Evolutionary conservation across 2,888 invertebrate genomes (phyloP), one percentile per base, ranked within the genome.

Genomic region (Dasypogon diadema): DNA sequence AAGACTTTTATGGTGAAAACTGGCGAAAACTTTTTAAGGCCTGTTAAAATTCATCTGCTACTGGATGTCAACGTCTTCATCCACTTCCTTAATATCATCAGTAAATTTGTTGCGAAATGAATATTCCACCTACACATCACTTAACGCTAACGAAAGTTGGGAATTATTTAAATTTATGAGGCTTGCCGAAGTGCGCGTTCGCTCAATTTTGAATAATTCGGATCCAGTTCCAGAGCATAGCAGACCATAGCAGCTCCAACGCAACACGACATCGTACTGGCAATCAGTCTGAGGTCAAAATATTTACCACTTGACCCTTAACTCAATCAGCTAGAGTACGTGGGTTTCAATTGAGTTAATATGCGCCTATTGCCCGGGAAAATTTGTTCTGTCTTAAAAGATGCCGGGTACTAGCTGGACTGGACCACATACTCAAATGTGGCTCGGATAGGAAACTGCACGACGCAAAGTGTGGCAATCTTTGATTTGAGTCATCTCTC

Each of bases 221-320:
- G 54, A 6, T 30, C n/a, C 54, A 51, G 70, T 51, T n/a, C n/a
- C n/a, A n/a, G n/a, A n/a, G n/a, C n/a, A n/a, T n/a, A n/a, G 70
- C 24, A 14, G 70, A 21, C 12, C 21, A 26, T 21, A 26, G 48
- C 34, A 51, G 34, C 18, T 42, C 10, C 26, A 48, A 8, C 70
- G 16, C 70, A 34, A 70, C 70, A 73, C 56, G 79, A 79, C 78
- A 78, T 79, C 79, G 77, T 79, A 73, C 77, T 77, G 77, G 77
- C 78, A 79, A 79, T 79, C 79, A 78, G 79, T 79, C 79, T 79
- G 79, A 79, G 79, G 79, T 79, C 79, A 79, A 79, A 79, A 79
- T 79, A 79, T 79, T 79, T 79, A 79, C 79, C 78, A 79, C 79
- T 79, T 79, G 79, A 79, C 79, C 79, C 79, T 79, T 79, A 79